A percentile compares a stretch with the other conserved stretches of the same genome.
phyloP scores from a whole-genome alignment of 2,797 vertebrate species.

The Semaprochilodus insignis region DNA sequence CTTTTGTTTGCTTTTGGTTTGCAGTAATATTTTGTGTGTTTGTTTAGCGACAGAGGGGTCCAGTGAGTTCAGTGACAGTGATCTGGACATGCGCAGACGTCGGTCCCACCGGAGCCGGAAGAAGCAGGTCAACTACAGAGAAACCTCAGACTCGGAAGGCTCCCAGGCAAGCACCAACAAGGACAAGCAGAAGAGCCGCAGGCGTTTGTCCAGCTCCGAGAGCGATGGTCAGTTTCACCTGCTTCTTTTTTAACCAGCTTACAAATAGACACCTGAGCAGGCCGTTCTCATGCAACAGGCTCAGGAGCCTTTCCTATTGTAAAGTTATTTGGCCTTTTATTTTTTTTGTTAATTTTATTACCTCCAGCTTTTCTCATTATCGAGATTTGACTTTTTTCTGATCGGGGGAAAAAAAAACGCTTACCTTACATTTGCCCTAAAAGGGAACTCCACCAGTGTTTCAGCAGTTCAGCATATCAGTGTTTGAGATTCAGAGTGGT shows the following conservation, averaged over 20 bases:
- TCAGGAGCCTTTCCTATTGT: too few relatives aligned
- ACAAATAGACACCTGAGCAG: neutral
- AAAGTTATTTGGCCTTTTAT: too few relatives aligned
- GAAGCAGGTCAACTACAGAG: slow-evolving; percentile 93
- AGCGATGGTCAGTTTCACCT: slow-evolving; percentile 85
- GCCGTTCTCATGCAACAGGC: neutral
- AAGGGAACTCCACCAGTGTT: too few relatives aligned
- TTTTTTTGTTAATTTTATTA: too few relatives aligned
- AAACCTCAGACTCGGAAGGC: slow-evolving; percentile 92
- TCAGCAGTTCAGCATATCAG: too few relatives aligned
- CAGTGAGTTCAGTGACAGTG: slow-evolving; percentile 92
- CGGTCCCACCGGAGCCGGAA: slow-evolving; percentile 93
- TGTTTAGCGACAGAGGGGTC: slow-evolving; percentile 89
- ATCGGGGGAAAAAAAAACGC: too few relatives aligned
- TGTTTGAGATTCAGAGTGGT: too few relatives aligned
- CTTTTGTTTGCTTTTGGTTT: neutral
- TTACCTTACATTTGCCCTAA: too few relatives aligned
- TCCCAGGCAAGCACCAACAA: slow-evolving; percentile 84
- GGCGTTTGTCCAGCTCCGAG: slow-evolving; percentile 84
- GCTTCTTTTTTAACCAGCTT: neutral
- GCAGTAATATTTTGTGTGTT: slow-evolving; percentile 20
- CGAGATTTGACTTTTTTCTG: too few relatives aligned
- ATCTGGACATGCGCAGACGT: slow-evolving; percentile 91
- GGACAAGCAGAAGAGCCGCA: slow-evolving; percentile 81
- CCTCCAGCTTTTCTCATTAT: too few relatives aligned